Evolutionary conservation across 2,113 vertebrate genomes (phyloP), one percentile per base, ranked within the genome.

Genomic region (Dipodomys stephensi): DNA sequence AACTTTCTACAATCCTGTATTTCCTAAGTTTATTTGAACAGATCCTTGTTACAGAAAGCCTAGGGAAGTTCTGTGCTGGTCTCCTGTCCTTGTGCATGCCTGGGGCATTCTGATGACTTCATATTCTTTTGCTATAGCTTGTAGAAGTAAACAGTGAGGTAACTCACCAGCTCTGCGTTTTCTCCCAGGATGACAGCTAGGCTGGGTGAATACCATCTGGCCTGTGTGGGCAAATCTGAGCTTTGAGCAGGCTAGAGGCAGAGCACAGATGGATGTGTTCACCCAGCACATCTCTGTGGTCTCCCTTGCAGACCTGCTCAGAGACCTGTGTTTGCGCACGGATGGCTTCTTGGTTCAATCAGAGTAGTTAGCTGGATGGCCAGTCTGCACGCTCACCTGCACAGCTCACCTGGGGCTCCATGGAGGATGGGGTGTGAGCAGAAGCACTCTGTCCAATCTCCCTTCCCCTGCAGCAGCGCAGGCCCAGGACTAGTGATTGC

Each of bases 221-320:
- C 32, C 82, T 65, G 49, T 27, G 39, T 7, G 71, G 83, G 39
- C 22, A 73, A 79, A 11, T 27, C 53, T 13, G 78, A 67, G 44
- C 74, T 76, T 20, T 5, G 27, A 6, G 32, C 49, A 87, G 71
- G 16, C 44, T 3, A 10, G 30, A n/a, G 62, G 22, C 35, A 28
- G 27, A 53, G 28, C 0, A 0, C 4, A 20, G 44, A 10, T 0
- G 0, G 12, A 1, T 27, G 81, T n/a, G 81, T 25, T 83, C 25
- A 32, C 32, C 19, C 4, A 0, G 7, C 11, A 2, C 2, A 0
- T 0, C 69, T 23, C 4, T 1, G 39, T 0, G 25, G 46, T 18
- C 64, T 39, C 8, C 16, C 76, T 4, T 30, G 39, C 5, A 32
- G 44, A 46, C n/a, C 20, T 8, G 5, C 30, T 28, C 1, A 7